Evolutionary conservation across 1,140 invertebrate genomes (phyloP), one percentile per base, ranked within the genome.

Genomic region (Tribolium castaneum): DNA sequence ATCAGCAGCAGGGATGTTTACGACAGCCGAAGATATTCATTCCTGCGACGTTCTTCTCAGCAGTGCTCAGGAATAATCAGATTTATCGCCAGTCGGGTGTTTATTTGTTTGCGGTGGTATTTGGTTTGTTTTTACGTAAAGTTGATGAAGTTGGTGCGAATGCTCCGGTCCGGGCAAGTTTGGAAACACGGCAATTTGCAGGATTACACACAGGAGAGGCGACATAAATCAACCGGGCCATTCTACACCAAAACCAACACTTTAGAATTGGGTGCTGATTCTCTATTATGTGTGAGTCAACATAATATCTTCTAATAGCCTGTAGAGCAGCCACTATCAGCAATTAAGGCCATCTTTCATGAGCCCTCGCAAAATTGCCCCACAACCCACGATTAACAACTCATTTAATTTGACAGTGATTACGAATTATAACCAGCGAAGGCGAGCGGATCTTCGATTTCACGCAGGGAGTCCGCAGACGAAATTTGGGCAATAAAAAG

Each of bases 291-390:
- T 66, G 59, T 71, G 76, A 77, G 39, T 77, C 62, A 71, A 77
- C 66, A 77, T 77, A 77, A 77, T 77, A 77, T 77, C 76, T 70
- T 70, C 70, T 77, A 77, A 77, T 77, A 77, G 76, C 76, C 62
- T 77, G 76, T 77, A 77, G 66, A 77, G 76, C 76, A 71, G 76
- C 76, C 66, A 77, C 76, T 77, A 77, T 77, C 66, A 77, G 76
- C 76, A 77, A 77, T 77, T 77, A 77, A 70, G 76, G 76, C 70
- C 76, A 77, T 77, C 76, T 66, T 66, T 66, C 59, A 66, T 35
- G 59, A 66, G 59, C 59, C 59, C 59, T 34, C 25, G 59, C 59
- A 66, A 66, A 66, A 66, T 66, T 66, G 59, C 59, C 30, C 59
- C 30, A 25, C 30, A 66, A 66, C 59, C 59, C 30, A 66, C 59